Percentiles rank a stretch among this genome's conserved stretches.
Evolutionary conservation across 2,797 vertebrate genomes (phyloP).

Genomic region (Synaphobranchus kaupii): DNA sequence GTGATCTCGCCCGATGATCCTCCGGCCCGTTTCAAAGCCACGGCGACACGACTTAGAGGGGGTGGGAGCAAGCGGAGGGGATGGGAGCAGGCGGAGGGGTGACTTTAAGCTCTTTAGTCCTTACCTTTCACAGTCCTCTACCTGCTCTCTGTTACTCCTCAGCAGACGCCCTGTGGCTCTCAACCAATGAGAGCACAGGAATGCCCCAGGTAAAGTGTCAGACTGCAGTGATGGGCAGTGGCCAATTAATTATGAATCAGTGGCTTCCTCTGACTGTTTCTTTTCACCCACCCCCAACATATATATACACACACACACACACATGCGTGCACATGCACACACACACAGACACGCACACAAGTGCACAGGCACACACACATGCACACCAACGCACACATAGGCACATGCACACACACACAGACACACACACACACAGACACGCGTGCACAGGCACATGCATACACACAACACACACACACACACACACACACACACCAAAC

Average conservation of each 20-base stretch:
- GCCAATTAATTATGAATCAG: not conserved
- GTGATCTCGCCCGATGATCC: slow-evolving; percentile 40
- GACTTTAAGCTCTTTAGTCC: slow-evolving; percentile 45
- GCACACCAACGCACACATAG: not conserved
- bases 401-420: not conserved
- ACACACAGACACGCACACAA: not conserved
- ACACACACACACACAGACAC: not conserved
- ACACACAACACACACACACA: not conserved
- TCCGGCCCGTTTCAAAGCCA: slow-evolving; percentile 57
- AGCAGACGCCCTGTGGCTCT: not conserved
- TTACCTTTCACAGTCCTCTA: slow-evolving; percentile 34
- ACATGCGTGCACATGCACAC: not conserved
- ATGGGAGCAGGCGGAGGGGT: slow-evolving; percentile 47
- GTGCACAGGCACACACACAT: not conserved
- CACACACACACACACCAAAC: not conserved
- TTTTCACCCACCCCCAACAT: not conserved
- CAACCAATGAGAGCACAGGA: not conserved
- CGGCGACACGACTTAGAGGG: slow-evolving; percentile 66
- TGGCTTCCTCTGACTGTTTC: not conserved
- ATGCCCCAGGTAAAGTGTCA: not conserved
- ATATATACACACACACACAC: not conserved
- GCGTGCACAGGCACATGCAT: not conserved
- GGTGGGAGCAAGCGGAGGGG: slow-evolving; percentile 46
- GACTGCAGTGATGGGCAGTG: not conserved
- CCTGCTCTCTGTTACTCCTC: slow-evolving; percentile 45